phyloP scores from a whole-genome alignment of 2,113 vertebrate species.

The Ictalurus furcatus region DNA sequence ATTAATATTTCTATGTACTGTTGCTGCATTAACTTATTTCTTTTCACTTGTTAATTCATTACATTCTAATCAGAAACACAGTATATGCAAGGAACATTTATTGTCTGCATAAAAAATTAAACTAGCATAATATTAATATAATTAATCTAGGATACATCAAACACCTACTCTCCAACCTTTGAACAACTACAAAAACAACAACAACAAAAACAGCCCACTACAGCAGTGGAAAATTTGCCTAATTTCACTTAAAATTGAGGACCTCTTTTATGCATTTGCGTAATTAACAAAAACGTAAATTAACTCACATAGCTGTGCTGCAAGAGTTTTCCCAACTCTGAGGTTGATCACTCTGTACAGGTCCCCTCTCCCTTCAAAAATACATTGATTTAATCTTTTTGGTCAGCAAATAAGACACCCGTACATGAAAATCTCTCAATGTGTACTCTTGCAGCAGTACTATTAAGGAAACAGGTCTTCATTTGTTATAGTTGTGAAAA shows the following conservation, averaged over 20 bases:
- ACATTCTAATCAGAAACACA: background rate
- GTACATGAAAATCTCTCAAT: background rate
- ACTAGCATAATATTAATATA: background rate
- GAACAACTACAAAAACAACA: background rate
- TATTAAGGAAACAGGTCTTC: background rate
- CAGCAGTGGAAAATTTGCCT: background rate
- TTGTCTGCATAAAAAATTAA: background rate
- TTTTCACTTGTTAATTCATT: too few species aligned
- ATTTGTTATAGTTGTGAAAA: background rate
- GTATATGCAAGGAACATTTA: background rate
- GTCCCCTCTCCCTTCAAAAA: too few species aligned
- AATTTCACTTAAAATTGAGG: background rate
- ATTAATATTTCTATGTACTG: background rate
- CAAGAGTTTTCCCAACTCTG: too few species aligned
- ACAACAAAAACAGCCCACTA: background rate
- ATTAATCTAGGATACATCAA: background rate
- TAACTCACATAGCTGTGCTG: too few species aligned
- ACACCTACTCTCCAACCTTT: background rate
- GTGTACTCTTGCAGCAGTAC: background rate
- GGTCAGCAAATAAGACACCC: background rate
- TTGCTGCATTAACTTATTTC: too few species aligned
- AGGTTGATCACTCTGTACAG: too few species aligned
- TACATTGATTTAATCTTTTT: background rate
- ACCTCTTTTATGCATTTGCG: too few species aligned
- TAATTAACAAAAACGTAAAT: too few species aligned